Conservation (phyloP, 2,888 invertebrate genomes). For the Eurytoma californica region DNA sequence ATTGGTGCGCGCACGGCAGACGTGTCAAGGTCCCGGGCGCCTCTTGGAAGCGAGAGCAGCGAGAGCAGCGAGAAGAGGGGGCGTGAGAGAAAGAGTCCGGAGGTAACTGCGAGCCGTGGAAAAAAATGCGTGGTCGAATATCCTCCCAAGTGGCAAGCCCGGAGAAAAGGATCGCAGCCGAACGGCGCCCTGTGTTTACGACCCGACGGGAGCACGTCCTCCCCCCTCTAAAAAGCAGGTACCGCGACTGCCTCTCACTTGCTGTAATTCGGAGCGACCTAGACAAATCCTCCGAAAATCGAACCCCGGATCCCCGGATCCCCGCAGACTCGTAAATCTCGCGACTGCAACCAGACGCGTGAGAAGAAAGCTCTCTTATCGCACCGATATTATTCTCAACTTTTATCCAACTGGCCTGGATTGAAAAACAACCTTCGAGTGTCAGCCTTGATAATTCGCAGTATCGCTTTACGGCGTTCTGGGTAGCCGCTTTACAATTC, state of each 20-base stretch:
- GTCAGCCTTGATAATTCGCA: too few species aligned
- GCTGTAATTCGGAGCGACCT: constrained; percentile 29
- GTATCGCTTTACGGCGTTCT: too few species aligned
- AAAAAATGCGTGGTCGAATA: constrained; percentile 11
- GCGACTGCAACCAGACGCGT: constrained; percentile 36
- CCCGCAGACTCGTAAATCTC: constrained; percentile 47
- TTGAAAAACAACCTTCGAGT: too few species aligned
- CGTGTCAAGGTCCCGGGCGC: constrained; percentile 44
- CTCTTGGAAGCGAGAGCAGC: not conserved
- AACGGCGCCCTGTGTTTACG: constrained; percentile 59
- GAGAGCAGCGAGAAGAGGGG: constrained; percentile 35
- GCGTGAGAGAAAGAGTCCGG: constrained; percentile 41
- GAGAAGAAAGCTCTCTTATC: constrained; percentile 4
- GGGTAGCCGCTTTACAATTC: too few species aligned
- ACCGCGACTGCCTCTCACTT: constrained; percentile 3
- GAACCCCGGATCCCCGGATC: too few species aligned
- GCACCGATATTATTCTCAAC: not conserved
- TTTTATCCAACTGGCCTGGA: too few species aligned
- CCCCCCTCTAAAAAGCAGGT: constrained; percentile 20
- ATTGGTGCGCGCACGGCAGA: constrained; percentile 33
- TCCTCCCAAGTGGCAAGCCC: not conserved
- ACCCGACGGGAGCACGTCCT: constrained; percentile 60
- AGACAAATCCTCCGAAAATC: constrained; percentile 3
- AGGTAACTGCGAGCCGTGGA: not conserved
- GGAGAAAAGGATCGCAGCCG: not conserved